Evolutionary conservation across 2,797 vertebrate species (phyloP).

Genomic region (Peromyscus eremicus): DNA sequence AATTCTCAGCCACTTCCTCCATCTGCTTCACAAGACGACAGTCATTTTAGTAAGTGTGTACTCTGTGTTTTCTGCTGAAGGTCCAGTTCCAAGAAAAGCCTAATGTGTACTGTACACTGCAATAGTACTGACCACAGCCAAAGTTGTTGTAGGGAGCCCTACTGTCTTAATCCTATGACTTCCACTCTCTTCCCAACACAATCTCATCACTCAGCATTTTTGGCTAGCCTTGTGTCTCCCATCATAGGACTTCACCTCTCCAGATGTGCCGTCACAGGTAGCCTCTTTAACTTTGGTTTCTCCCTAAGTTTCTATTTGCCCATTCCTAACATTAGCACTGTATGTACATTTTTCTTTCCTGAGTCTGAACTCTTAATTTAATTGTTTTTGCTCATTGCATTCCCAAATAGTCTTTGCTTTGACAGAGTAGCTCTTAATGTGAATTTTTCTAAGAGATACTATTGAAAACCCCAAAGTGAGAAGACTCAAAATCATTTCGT

Average conservation of each 20-base stretch:
- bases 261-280: slow-evolving; percentile 83
- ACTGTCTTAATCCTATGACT: slow-evolving; percentile 77
- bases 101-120: slow-evolving; percentile 35
- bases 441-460: slow-evolving; percentile 18
- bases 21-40: not conserved
- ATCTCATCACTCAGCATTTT: slow-evolving; percentile 49
- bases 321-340: slow-evolving; percentile 78
- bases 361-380: slow-evolving; percentile 68
- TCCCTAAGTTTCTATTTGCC: slow-evolving; percentile 28
- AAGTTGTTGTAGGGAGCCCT: slow-evolving; percentile 54
- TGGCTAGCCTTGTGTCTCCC: slow-evolving; percentile 64
- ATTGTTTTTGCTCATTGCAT: slow-evolving; percentile 70
- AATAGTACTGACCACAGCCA: slow-evolving; percentile 46
- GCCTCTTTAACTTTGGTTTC: slow-evolving; percentile 69
- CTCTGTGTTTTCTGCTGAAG: not conserved
- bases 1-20: not conserved
- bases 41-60: not conserved
- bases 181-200: slow-evolving; percentile 79
- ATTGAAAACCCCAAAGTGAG: slow-evolving; percentile 52
- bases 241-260: slow-evolving; percentile 75
- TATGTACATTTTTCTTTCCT: slow-evolving; percentile 77
- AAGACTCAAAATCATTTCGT: slow-evolving; percentile 35
- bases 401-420: slow-evolving; percentile 78
- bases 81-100: not conserved
- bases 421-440: slow-evolving; percentile 55